Evolutionary conservation across 2,113 vertebrate genomes (phyloP), one percentile per base, ranked within the genome.

Genomic region (Podarcis raffonei): DNA sequence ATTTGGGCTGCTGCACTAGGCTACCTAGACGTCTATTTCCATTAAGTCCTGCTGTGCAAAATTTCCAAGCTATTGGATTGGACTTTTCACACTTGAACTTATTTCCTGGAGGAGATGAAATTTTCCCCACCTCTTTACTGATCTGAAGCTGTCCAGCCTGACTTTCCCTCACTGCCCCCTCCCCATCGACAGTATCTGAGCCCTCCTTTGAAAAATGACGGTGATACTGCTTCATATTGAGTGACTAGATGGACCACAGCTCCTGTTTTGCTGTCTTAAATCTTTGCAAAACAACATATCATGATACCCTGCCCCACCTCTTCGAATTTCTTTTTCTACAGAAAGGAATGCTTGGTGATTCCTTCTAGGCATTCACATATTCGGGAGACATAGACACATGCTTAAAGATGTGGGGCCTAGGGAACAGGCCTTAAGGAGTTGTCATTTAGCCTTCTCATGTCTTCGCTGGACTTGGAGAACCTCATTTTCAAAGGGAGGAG

Each of bases 61-160:
- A 84, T 25, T 91, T 91, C 81, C 88, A 65, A 83, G 75, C 78
- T 89, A 76, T 66, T 85, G 32, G 62, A 68, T 39, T 91, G 30
- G 23, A 1, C 85, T 95, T 90, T 91, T 89, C 86, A 90, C 77
- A 71, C 81, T 87, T 76, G 13, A 79, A 89, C 87, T 83, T 89
- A 89, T 87, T 94, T 95, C 91, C 90, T 92, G 91, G 83, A 77
- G 78, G 84, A 93, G 81, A 93, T 72, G 3, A 5, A 96, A 91
- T 69, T 91, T 91, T 74, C 81, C 68, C 83, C 69, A 27, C 85
- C 87, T 92, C 89, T 75, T 13, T 32, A 20, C 16, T n/a, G 37
- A 2, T 2, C 8, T 5, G 87, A 87, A 53, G 81, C 25, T n/a
- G 48, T 80, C 83, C 23, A n/a, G 86, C 42, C 79, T 77, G 53